Conservation (phyloP, 92 coral and sea anemone genomes). For the Umimayanthus chanpuru region DNA sequence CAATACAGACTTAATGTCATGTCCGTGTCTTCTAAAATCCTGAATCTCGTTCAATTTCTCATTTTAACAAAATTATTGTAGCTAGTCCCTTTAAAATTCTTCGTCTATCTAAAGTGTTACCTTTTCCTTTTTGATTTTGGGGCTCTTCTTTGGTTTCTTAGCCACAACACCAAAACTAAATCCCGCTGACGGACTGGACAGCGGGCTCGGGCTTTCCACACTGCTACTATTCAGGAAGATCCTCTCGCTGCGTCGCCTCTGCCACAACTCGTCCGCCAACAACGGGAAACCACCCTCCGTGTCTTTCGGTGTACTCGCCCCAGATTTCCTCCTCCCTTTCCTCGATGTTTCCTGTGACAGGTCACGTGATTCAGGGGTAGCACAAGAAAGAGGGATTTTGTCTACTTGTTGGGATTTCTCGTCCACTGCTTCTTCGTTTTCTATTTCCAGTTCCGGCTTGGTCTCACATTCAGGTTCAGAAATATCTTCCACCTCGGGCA, state of each 20-base stretch:
- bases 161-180: conserved; percentile 64
- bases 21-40: no score
- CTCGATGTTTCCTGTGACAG: conserved; percentile 46
- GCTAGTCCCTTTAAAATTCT: not conserved
- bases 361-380: conserved; percentile 18
- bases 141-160: conserved; percentile 69
- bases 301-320: conserved; percentile 53
- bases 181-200: conserved; percentile 77
- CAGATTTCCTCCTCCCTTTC: conserved; percentile 64
- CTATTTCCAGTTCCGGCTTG: conserved; percentile 38
- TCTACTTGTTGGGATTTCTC: conserved; percentile 38
- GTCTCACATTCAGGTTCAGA: conserved; percentile 45
- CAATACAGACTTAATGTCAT: no score
- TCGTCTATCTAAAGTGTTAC: not conserved
- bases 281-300: conserved; percentile 58
- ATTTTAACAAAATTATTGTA: no score
- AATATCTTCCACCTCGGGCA: conserved; percentile 45
- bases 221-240: conserved; percentile 94
- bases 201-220: conserved; percentile 61
- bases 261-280: conserved; percentile 78
- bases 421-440: conserved; percentile 1
- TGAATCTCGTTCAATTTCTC: no score
- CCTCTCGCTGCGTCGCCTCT: conserved; percentile 93
- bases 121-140: conserved; percentile 46
- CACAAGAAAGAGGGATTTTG: not conserved